These are phyloP conservation scores for Anabacerthia variegaticeps DNA, from an alignment of 2,797 vertebrate species.

Conservation along the genomic window DNA sequence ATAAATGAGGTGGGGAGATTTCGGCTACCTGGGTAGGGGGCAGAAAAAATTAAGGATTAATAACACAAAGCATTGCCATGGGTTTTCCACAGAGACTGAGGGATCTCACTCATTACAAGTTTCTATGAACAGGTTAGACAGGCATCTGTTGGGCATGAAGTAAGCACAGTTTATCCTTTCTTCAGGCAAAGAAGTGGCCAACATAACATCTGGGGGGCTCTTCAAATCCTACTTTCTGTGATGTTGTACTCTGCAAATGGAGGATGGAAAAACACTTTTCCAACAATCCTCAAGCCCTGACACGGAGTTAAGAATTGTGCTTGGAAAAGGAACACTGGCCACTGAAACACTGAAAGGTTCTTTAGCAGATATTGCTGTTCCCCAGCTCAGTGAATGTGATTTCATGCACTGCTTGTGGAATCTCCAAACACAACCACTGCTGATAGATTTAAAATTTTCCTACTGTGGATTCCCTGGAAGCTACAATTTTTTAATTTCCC, in stretches of 20 bases:
- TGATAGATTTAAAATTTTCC: background rate
- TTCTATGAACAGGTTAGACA: constrained; percentile 36
- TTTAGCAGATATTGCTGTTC: background rate
- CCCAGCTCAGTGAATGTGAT: background rate
- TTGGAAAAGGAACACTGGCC: background rate
- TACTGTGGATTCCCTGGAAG: background rate
- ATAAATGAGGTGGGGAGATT: background rate
- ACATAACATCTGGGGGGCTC: constrained; percentile 17
- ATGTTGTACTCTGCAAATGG: background rate
- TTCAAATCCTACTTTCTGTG: background rate
- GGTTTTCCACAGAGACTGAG: background rate
- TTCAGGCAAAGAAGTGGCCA: constrained; percentile 21
- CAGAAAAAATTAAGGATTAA: background rate
- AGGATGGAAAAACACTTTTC: constrained; percentile 8
- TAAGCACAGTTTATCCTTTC: constrained; percentile 37
- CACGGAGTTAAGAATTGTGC: background rate
- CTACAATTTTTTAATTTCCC: background rate
- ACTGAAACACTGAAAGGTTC: background rate
- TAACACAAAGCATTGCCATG: background rate
- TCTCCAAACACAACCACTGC: background rate
- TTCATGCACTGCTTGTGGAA: background rate
- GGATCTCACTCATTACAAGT: background rate
- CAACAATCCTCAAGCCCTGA: background rate
- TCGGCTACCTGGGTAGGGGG: background rate
- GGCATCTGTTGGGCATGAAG: constrained; percentile 27